Evolutionary conservation across 2,113 vertebrate species (phyloP), one percentile per base, ranked within the genome.

Genomic region (Microtus montanus): DNA sequence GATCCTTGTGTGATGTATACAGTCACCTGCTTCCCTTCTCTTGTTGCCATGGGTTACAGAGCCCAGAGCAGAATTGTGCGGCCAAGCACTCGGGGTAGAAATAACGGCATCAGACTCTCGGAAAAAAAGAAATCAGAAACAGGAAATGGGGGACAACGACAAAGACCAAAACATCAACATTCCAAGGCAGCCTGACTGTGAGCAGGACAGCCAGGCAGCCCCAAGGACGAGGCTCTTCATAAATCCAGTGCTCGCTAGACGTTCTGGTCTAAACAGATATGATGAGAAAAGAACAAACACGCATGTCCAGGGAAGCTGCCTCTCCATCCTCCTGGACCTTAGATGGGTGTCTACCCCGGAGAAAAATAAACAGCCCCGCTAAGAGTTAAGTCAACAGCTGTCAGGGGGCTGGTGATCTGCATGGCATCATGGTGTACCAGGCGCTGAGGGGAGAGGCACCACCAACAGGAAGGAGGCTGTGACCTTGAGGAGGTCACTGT

Each of bases 41-140:
- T 89, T 33, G 98, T 98, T 98, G 98, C 98, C 96, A 97, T 93
- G 97, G 98, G 98, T 98, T 97, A 98, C 97, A 0, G 96, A 0
- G n/a, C 97, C 89, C 95, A 92, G 93, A 97, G 96, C 10, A 0
- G 89, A 93, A 96, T 95, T 96, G 79, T 4, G 0, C 38, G 89
- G 89, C 94, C 90, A 35, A 91, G 2, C 82, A 90, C 96, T 95
- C 90, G 0, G 49, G 24, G 0, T 2, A 35, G 90, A 96, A 96
- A 96, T 96, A 96, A 97, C 91, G 4, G 0, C 84, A 83, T 98
- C 97, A 97, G 96, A 92, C 97, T 97, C 78, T 85, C 20, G 3
- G 5, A 33, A n/a, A 64, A 70, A 78, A 90, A 95, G 68, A 96
- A 96, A 96, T 86, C 90, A 94, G 90, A 92, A 96, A 92, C 79